These are phyloP conservation scores for Thunnus albacares DNA, from an alignment of 2,797 vertebrate species.

Conservation along the genomic window DNA sequence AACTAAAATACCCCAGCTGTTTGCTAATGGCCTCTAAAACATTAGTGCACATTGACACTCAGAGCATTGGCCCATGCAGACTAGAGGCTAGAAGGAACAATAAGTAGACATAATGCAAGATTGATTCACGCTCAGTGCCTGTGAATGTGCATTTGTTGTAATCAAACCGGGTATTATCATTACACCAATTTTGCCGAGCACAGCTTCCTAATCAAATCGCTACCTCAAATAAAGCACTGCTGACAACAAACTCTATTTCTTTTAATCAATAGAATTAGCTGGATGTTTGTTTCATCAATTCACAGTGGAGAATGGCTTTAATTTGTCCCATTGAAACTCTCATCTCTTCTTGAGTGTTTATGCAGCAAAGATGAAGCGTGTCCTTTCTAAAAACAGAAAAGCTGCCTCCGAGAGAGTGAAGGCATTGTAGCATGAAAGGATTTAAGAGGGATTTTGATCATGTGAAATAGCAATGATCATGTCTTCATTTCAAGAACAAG, in stretches of 20 bases:
- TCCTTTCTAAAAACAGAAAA: slow-evolving; percentile 59
- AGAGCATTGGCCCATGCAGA: slow-evolving; percentile 71
- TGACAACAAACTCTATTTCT: slow-evolving; percentile 66
- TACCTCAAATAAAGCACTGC: slow-evolving; percentile 61
- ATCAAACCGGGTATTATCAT: slow-evolving; percentile 75
- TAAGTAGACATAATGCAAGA: slow-evolving; percentile 83
- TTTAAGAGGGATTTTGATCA: slow-evolving; percentile 74
- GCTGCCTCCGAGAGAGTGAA: slow-evolving; percentile 58
- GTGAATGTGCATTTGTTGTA: slow-evolving; percentile 72
- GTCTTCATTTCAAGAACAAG: slow-evolving; percentile 68
- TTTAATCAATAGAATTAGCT: slow-evolving; percentile 74
- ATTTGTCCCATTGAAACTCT: slow-evolving; percentile 75
- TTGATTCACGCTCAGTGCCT: slow-evolving; percentile 79
- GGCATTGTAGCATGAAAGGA: slow-evolving; percentile 65
- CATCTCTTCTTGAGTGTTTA: slow-evolving; percentile 65
- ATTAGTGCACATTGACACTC: slow-evolving; percentile 48
- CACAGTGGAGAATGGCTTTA: slow-evolving; percentile 70
- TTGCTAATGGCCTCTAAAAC: slow-evolving; percentile 36
- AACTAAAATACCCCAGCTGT: slow-evolving; percentile 25
- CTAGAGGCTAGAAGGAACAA: slow-evolving; percentile 70
- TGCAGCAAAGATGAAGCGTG: slow-evolving; percentile 65
- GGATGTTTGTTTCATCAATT: slow-evolving; percentile 68
- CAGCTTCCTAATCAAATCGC: slow-evolving; percentile 73
- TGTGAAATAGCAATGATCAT: slow-evolving; percentile 67
- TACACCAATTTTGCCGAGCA: slow-evolving; percentile 59